These are phyloP conservation scores for Alcis repandata DNA, from an alignment of 2,888 invertebrate species.

Conservation along the genomic window DNA sequence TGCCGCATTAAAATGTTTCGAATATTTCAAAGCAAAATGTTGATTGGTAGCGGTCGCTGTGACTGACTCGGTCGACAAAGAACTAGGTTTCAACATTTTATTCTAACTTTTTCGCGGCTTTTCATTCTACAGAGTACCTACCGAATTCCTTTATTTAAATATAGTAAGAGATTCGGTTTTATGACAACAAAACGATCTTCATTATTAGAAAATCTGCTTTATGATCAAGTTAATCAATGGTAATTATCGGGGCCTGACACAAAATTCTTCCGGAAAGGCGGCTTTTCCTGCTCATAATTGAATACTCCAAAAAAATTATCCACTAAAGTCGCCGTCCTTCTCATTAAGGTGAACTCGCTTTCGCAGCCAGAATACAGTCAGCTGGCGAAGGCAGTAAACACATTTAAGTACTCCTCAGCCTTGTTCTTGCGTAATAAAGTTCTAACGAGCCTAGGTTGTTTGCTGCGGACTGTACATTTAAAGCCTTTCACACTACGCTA, in stretches of 20 bases:
- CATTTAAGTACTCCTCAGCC: constrained; percentile 41
- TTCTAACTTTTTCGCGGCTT: background rate
- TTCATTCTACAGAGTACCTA: background rate
- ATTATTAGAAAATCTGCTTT: background rate
- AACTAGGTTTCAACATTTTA: background rate
- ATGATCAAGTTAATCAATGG: constrained; percentile 8
- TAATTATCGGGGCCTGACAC: constrained; percentile 5
- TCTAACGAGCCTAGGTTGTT: constrained; percentile 40
- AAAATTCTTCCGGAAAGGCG: background rate
- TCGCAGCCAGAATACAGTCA: constrained; percentile 38
- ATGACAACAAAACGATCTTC: background rate
- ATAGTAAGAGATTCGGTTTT: background rate
- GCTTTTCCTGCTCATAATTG: constrained; percentile 30
- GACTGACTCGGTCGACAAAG: constrained; percentile 1
- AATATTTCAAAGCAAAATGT: background rate
- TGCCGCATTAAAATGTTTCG: background rate
- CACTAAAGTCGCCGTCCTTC: constrained; percentile 34
- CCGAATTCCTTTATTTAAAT: too few species aligned
- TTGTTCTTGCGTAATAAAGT: constrained; percentile 46
- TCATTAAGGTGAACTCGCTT: constrained; percentile 40
- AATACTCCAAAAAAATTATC: constrained; percentile 39
- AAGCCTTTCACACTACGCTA: background rate
- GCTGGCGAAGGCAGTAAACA: constrained; percentile 42
- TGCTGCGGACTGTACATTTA: constrained; percentile 37
- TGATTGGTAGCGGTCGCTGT: background rate